These are phyloP conservation scores for Mactra quadrangularis DNA, from an alignment of 1,140 invertebrate species.

Conservation along the genomic window DNA sequence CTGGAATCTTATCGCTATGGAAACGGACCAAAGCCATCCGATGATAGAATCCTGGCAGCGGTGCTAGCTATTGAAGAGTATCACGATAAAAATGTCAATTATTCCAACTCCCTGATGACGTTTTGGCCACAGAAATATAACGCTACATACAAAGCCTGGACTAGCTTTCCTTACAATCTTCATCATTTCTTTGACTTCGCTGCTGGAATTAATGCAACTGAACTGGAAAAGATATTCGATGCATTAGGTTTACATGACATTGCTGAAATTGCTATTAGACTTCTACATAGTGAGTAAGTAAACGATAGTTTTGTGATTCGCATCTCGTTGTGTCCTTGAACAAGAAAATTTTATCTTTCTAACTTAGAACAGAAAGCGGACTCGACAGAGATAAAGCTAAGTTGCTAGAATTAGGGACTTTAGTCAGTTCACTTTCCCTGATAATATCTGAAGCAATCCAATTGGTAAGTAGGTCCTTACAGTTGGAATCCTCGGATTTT, in stretches of 20 bases:
- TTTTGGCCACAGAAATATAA: constrained; percentile 72
- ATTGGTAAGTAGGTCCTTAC: too few species aligned
- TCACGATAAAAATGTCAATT: constrained; percentile 67
- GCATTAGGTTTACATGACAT: constrained; percentile 65
- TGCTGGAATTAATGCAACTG: constrained; percentile 17
- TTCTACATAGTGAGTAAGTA: constrained; percentile 62
- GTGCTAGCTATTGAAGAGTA: constrained; percentile 66
- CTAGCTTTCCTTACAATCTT: constrained; percentile 46
- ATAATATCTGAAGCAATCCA: too few species aligned
- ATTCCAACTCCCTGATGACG: constrained; percentile 70
- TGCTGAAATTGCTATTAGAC: constrained; percentile 60
- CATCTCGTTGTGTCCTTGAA: too few species aligned
- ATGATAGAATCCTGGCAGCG: constrained; percentile 67
- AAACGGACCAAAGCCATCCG: constrained; percentile 70
- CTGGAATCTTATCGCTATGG: constrained; percentile 76
- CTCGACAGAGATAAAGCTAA: too few species aligned
- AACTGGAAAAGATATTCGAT: constrained; percentile 49
- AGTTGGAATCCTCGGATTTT: too few species aligned
- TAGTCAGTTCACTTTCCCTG: too few species aligned
- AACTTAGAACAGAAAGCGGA: too few species aligned
- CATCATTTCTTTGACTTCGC: constrained; percentile 57
- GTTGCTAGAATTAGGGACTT: too few species aligned
- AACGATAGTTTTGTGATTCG: too few species aligned
- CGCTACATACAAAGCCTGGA: constrained; percentile 58
- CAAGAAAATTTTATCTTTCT: too few species aligned